Conservation (phyloP, 2,888 invertebrate species). For the Drepana falcataria region DNA sequence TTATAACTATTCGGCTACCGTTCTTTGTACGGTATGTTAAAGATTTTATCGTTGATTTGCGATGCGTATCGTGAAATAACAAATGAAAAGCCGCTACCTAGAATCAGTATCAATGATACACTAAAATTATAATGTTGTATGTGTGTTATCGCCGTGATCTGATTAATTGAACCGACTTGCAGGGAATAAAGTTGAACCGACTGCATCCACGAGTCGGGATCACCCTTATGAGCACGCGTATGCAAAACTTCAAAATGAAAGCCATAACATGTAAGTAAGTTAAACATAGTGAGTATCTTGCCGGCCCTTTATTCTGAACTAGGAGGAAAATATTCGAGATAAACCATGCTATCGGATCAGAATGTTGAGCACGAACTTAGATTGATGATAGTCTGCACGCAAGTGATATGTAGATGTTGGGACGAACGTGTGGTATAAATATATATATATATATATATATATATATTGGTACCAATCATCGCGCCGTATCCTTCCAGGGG, state of each 20-base stretch:
- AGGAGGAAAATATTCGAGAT: too few species aligned
- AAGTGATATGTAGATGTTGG: too few species aligned
- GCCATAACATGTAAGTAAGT: slow-evolving; percentile 54
- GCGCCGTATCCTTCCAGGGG: too few species aligned
- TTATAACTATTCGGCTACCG: slow-evolving; percentile 1
- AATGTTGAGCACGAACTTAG: too few species aligned
- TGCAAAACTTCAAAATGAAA: slow-evolving; percentile 82
- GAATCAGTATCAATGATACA: slow-evolving; percentile 10
- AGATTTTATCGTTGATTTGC: slow-evolving; percentile 5
- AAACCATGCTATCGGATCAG: too few species aligned
- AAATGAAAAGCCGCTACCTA: slow-evolving; percentile 7
- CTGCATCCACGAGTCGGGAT: slow-evolving; percentile 66
- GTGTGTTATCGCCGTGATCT: background rate
- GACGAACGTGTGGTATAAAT: too few species aligned
- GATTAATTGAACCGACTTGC: slow-evolving; percentile 11
- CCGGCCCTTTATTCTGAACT: too few species aligned
- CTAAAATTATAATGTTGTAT: background rate
- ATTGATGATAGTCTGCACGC: too few species aligned
- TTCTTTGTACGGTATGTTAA: background rate
- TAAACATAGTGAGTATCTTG: background rate
- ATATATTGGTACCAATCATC: too few species aligned
- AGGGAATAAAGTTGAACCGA: slow-evolving; percentile 53
- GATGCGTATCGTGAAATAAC: slow-evolving; percentile 7
- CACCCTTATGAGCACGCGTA: slow-evolving; percentile 87
- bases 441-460: too few species aligned